These are phyloP conservation scores for Gopherus flavomarginatus DNA, from an alignment of 2,113 vertebrate species.

Conservation along the genomic window DNA sequence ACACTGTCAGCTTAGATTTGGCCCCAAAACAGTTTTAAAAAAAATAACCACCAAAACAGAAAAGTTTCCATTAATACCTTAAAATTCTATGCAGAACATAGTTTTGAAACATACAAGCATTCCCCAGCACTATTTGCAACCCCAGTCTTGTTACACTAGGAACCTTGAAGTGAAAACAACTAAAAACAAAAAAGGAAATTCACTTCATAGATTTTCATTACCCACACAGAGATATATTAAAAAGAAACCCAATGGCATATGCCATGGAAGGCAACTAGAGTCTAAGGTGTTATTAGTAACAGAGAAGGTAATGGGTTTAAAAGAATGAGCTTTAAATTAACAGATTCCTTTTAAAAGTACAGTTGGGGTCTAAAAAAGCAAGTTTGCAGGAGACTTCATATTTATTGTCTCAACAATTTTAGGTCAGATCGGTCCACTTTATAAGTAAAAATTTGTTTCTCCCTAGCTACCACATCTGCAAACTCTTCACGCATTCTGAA, in stretches of 20 bases:
- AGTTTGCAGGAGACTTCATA: background rate
- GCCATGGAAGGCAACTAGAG: background rate
- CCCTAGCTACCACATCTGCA: background rate
- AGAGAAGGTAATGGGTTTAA: background rate
- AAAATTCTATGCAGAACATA: constrained; percentile 22
- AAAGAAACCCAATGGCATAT: background rate
- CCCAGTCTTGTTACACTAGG: background rate
- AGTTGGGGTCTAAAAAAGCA: background rate
- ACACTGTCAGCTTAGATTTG: background rate
- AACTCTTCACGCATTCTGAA: background rate
- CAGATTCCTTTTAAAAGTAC: constrained; percentile 12
- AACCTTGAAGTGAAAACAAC: constrained; percentile 20
- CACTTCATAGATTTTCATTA: background rate
- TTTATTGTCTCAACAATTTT: background rate
- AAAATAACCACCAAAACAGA: background rate
- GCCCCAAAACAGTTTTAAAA: background rate
- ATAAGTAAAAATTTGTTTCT: background rate
- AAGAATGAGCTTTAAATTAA: background rate
- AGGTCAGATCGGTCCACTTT: background rate
- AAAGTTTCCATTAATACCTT: background rate
- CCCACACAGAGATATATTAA: background rate
- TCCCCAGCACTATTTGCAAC: background rate
- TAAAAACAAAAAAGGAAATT: constrained; percentile 7
- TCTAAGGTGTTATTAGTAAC: background rate
- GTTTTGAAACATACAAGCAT: background rate